Percentiles rank a stretch among this genome's conserved stretches.
phyloP scores from a whole-genome alignment of 2,888 invertebrate species.

The Pediacus dermestoides region DNA sequence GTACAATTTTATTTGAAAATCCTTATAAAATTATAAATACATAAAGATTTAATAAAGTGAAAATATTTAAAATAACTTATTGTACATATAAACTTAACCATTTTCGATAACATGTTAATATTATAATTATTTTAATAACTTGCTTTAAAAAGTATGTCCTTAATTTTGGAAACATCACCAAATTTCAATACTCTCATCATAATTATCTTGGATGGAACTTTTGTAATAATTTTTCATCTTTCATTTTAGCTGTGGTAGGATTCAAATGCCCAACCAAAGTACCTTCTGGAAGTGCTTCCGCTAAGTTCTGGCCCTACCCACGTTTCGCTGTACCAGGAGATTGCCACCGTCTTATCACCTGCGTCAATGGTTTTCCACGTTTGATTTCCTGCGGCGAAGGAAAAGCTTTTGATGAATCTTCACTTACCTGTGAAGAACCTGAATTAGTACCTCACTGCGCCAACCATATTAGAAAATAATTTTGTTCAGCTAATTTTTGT shows the following conservation, averaged over 20 bases:
- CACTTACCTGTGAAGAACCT: slow-evolving; percentile 79
- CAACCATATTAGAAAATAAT: slow-evolving; percentile 38
- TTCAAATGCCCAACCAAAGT: slow-evolving; percentile 89
- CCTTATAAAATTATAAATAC: too few relatives aligned
- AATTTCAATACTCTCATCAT: too few relatives aligned
- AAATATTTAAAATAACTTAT: too few relatives aligned
- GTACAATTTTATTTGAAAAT: too few relatives aligned
- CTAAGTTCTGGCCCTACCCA: slow-evolving; percentile 90
- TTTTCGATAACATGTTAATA: too few relatives aligned
- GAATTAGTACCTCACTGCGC: slow-evolving; percentile 52
- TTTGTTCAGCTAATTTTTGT: slow-evolving; percentile 1
- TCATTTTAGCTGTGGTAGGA: slow-evolving; percentile 73
- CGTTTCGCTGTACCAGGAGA: slow-evolving; percentile 86
- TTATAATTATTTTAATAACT: too few relatives aligned
- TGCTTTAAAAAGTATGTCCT: too few relatives aligned
- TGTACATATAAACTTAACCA: too few relatives aligned
- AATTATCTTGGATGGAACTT: background rate
- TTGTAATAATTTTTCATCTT: slow-evolving; percentile 11
- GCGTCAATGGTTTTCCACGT: slow-evolving; percentile 85
- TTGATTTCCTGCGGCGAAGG: slow-evolving; percentile 84
- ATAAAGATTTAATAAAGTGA: too few relatives aligned
- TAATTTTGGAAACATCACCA: too few relatives aligned
- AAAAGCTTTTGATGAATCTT: slow-evolving; percentile 80
- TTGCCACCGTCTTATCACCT: slow-evolving; percentile 83
- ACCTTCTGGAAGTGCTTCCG: slow-evolving; percentile 73